Conservation (phyloP, 2,797 vertebrate species). For the Halcyon leucocephala region DNA sequence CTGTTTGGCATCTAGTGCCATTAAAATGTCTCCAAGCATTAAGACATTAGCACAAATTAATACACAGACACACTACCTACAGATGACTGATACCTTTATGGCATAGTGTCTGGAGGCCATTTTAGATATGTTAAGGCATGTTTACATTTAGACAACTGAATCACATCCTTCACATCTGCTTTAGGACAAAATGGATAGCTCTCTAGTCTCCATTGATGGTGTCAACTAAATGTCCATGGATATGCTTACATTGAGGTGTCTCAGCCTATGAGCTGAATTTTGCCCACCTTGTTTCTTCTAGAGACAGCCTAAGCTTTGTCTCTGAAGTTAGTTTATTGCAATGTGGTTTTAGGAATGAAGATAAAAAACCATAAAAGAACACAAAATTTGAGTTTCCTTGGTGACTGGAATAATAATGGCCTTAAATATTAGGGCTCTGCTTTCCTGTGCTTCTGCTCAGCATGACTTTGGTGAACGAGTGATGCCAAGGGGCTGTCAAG, state of each 20-base stretch:
- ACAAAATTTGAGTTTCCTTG: not conserved
- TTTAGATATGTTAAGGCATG: not conserved
- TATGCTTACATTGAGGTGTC: not conserved
- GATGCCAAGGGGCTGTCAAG: conserved; percentile 8
- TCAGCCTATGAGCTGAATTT: not conserved
- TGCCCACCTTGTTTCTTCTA: not conserved
- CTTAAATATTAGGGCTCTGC: not conserved
- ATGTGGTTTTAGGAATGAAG: not conserved
- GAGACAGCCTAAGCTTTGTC: not conserved
- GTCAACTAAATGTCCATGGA: not conserved
- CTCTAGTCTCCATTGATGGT: not conserved
- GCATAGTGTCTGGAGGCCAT: not conserved
- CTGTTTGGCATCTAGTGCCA: not conserved
- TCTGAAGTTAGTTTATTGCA: not conserved
- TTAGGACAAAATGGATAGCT: not conserved
- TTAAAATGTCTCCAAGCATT: not conserved
- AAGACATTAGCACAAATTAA: not conserved
- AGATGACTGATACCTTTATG: not conserved
- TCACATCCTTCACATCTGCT: not conserved
- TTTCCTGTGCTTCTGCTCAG: conserved; percentile 14
- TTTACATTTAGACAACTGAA: not conserved
- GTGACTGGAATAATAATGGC: not conserved
- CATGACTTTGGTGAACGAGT: not conserved
- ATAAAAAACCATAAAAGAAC: not conserved
- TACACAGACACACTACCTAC: not conserved